phyloP scores from a whole-genome alignment of 2,888 invertebrate species.

The Dorcus hopei region DNA sequence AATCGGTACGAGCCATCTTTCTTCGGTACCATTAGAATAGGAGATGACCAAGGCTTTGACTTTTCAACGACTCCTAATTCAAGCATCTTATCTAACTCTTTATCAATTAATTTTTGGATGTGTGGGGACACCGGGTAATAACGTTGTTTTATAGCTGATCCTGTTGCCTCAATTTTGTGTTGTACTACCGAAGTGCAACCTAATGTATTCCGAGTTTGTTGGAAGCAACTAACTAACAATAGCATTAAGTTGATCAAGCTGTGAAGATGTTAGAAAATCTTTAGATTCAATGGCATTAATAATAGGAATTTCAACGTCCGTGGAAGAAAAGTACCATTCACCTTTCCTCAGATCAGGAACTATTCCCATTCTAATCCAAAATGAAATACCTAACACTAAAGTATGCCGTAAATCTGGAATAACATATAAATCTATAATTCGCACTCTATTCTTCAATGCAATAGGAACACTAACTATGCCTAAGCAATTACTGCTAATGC shows the following conservation, averaged over 20 bases:
- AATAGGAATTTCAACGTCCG: background rate
- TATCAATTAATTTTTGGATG: conserved; percentile 24
- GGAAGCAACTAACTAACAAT: too few relatives aligned
- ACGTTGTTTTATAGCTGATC: conserved; percentile 25
- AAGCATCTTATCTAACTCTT: conserved; percentile 26
- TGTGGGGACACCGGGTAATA: conserved; percentile 30
- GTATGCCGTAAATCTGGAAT: conserved; percentile 9
- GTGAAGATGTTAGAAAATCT: background rate
- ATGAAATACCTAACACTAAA: conserved; percentile 15
- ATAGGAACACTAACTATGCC: background rate
- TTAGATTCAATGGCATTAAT: background rate
- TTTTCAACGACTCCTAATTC: conserved; percentile 24
- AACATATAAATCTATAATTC: background rate
- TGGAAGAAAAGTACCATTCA: conserved; percentile 10
- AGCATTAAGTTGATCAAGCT: background rate
- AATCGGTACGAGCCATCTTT: conserved; percentile 26
- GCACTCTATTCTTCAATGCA: background rate
- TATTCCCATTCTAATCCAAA: conserved; percentile 17
- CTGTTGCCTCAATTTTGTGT: conserved; percentile 9
- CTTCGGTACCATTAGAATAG: conserved; percentile 20
- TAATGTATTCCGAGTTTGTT: background rate
- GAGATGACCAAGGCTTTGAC: conserved; percentile 22
- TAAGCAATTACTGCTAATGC: too few relatives aligned
- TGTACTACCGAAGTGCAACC: conserved; percentile 14
- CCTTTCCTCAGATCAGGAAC: conserved; percentile 15